Evolutionary conservation across 1,140 invertebrate species (phyloP).

Genomic region (Drosophila bocki): DNA sequence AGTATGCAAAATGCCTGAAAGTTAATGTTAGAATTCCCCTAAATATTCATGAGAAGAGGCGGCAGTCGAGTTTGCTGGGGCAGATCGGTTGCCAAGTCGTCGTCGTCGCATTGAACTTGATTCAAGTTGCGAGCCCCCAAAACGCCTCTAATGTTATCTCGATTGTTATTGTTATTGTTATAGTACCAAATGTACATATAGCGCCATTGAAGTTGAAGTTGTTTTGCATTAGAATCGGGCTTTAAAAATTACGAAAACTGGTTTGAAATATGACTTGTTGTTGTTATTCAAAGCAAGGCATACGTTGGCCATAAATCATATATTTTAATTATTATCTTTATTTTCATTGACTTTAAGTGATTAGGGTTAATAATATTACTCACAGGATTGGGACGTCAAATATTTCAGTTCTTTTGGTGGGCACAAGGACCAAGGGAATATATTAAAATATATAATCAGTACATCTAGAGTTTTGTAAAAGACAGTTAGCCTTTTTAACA

Average conservation of each 20-base stretch:
- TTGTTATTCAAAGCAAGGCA: constrained; percentile 31
- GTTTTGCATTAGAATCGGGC: constrained; percentile 44
- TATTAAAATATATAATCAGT: no score
- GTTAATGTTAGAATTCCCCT: constrained; percentile 27
- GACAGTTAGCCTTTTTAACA: no score
- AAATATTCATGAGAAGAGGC: constrained; percentile 70
- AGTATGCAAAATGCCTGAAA: constrained; percentile 55
- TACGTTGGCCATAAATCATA: constrained; percentile 32
- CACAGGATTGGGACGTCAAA: not conserved
- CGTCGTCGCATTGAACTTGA: constrained; percentile 43
- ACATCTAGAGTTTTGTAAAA: no score
- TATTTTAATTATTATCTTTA: constrained; percentile 6
- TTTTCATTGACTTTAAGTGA: not conserved
- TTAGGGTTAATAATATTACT: not conserved
- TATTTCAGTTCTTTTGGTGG: no score
- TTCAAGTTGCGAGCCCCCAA: constrained; percentile 71
- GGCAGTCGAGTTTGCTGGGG: constrained; percentile 33
- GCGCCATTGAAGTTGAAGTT: constrained; percentile 27
- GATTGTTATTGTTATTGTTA: constrained; percentile 45
- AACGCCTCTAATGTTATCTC: constrained; percentile 37
- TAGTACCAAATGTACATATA: constrained; percentile 5
- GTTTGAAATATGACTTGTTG: constrained; percentile 25
- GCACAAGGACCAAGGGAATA: no score
- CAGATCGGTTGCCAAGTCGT: constrained; percentile 50
- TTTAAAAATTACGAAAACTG: constrained; percentile 20